Conservation (phyloP, 2,797 vertebrate species). For the Poecilia wingei region DNA sequence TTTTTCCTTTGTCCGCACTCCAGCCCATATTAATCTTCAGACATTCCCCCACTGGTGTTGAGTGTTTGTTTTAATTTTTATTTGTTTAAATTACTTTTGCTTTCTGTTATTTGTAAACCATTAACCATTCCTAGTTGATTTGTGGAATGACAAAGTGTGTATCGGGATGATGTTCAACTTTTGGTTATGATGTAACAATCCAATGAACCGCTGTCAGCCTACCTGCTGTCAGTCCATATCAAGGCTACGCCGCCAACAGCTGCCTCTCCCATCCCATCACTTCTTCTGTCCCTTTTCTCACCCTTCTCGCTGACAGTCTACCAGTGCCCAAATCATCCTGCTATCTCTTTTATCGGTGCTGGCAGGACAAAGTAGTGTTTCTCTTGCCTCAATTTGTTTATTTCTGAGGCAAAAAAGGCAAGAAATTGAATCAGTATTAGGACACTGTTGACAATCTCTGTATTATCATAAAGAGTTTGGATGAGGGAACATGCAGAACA, state of each 20-base stretch:
- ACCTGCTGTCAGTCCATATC: slow-evolving; percentile 61
- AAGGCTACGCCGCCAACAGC: slow-evolving; percentile 45
- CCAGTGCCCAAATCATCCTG: slow-evolving; percentile 54
- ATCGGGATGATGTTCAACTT: slow-evolving; percentile 30
- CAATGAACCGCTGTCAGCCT: slow-evolving; percentile 49
- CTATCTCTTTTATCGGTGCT: slow-evolving; percentile 59
- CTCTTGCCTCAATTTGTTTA: slow-evolving; percentile 56
- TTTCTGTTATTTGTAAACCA: slow-evolving; percentile 56
- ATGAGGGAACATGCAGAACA: slow-evolving; percentile 16
- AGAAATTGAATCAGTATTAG: slow-evolving; percentile 39
- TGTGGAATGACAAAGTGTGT: slow-evolving; percentile 60
- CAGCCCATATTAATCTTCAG: slow-evolving; percentile 44
- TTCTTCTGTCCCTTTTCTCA: slow-evolving; percentile 59
- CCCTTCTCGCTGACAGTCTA: slow-evolving; percentile 58
- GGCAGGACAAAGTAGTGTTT: slow-evolving; percentile 62
- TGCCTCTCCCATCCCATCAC: slow-evolving; percentile 41
- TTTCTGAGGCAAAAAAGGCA: slow-evolving; percentile 43
- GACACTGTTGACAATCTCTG: slow-evolving; percentile 27
- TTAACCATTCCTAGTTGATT: slow-evolving; percentile 56
- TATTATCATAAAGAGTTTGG: slow-evolving; percentile 28
- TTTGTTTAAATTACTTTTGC: slow-evolving; percentile 37
- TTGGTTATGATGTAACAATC: slow-evolving; percentile 49
- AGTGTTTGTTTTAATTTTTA: slow-evolving; percentile 43
- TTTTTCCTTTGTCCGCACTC: slow-evolving; percentile 43
- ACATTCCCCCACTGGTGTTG: slow-evolving; percentile 54